Evolutionary conservation across 2,888 invertebrate genomes (phyloP).

Genomic region (Lampropteryx suffumata): DNA sequence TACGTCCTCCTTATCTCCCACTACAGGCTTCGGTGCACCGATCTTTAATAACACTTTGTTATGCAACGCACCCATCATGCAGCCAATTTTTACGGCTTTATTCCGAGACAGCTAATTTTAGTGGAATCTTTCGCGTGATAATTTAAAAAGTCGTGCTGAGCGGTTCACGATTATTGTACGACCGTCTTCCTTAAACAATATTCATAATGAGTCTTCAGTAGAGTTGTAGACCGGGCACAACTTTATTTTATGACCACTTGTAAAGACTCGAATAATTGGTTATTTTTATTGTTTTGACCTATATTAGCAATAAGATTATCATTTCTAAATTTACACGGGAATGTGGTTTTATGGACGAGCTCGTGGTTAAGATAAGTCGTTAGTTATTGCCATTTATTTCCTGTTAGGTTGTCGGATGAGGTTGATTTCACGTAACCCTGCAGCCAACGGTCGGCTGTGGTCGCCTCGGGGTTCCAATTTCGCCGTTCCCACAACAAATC

Average conservation of each 20-base stretch:
- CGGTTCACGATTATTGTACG: conserved; percentile 67
- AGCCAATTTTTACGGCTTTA: conserved; percentile 57
- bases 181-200: conserved; percentile 54
- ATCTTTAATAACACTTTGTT: conserved; percentile 50
- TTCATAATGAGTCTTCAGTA: conserved; percentile 55
- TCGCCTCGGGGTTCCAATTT: conserved; percentile 61
- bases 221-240: conserved; percentile 47
- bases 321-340: conserved; percentile 18
- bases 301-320: conserved; percentile 17
- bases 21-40: conserved; percentile 9
- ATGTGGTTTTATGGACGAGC: conserved; percentile 9
- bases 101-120: conserved; percentile 59
- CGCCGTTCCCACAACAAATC: conserved; percentile 78
- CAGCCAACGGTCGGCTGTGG: conserved; percentile 36
- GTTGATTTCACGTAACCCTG: conserved; percentile 16
- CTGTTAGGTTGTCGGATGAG: conserved; percentile 10
- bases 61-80: conserved; percentile 43
- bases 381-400: conserved; percentile 18
- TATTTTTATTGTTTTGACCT: conserved; percentile 47
- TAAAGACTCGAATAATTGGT: conserved; percentile 45
- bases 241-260: conserved; percentile 46
- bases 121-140: conserved; percentile 66
- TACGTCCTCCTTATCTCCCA: conserved; percentile 29
- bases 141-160: conserved; percentile 69
- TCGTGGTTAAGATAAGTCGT: conserved; percentile 8